phyloP scores from a whole-genome alignment of 2,797 vertebrate genomes.

The Brachymystax lenok region DNA sequence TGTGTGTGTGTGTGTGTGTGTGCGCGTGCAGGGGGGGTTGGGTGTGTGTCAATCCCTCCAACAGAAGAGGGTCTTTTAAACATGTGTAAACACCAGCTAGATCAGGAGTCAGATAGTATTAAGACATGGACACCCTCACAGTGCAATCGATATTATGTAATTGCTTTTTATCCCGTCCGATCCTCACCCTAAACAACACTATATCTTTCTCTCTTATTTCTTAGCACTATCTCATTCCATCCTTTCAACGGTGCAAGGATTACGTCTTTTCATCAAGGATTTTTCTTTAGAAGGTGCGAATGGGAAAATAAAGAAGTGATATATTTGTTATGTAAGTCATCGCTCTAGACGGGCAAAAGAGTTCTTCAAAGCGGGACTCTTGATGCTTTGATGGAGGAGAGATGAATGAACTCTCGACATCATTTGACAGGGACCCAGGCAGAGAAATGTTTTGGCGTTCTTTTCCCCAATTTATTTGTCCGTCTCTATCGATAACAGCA shows the following conservation, averaged over 20 bases:
- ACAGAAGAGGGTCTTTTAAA: constrained; percentile 70
- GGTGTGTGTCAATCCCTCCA: constrained; percentile 65
- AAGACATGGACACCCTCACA: constrained; percentile 75
- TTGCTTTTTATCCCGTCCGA: constrained; percentile 78
- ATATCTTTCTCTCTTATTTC: not conserved
- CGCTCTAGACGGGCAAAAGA: constrained; percentile 10
- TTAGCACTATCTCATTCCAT: not conserved
- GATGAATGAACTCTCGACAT: constrained; percentile 53
- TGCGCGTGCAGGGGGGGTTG: constrained; percentile 5
- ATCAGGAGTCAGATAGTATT: constrained; percentile 77
- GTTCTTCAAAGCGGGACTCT: constrained; percentile 10
- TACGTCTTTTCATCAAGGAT: constrained; percentile 55
- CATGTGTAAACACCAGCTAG: constrained; percentile 72
- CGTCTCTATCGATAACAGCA: not conserved
- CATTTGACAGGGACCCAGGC: constrained; percentile 7
- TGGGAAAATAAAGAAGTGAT: constrained; percentile 52
- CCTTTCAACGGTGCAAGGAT: constrained; percentile 24
- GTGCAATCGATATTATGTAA: constrained; percentile 79
- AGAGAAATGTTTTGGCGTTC: not conserved
- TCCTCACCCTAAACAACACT: constrained; percentile 52
- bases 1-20: constrained; percentile 20
- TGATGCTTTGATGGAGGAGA: constrained; percentile 52
- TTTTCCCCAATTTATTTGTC: constrained; percentile 25
- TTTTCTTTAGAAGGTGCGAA: constrained; percentile 44
- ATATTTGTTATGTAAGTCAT: constrained; percentile 49